Evolutionary conservation across 1,140 invertebrate species (phyloP).

Genomic region (Phocides pigmalion): DNA sequence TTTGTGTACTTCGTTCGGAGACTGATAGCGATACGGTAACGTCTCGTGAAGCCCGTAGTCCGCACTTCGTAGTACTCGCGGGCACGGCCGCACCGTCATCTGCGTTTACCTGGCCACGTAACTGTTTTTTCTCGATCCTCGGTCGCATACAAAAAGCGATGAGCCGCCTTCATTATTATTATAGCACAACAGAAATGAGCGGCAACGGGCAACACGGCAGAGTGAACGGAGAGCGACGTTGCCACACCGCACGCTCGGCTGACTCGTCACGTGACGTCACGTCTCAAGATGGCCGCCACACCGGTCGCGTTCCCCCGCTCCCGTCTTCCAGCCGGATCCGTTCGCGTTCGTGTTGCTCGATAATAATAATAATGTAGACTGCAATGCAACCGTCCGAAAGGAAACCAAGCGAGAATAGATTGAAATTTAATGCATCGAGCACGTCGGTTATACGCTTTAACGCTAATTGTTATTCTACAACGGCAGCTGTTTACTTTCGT

Average conservation of each 20-base stretch:
- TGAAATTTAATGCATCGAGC: constrained; percentile 79
- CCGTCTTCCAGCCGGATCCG: constrained; percentile 73
- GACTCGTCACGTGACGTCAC: constrained; percentile 83
- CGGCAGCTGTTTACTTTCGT: constrained; percentile 79
- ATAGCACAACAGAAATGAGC: constrained; percentile 75
- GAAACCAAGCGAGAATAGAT: constrained; percentile 80
- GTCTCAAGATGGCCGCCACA: constrained; percentile 82
- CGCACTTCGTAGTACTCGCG: background rate
- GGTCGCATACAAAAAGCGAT: constrained; percentile 73
- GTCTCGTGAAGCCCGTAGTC: background rate
- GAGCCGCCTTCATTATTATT: constrained; percentile 62
- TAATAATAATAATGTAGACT: constrained; percentile 80
- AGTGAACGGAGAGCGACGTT: constrained; percentile 66
- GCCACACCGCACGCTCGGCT: constrained; percentile 72
- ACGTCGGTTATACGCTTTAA: constrained; percentile 66
- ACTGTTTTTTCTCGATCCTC: constrained; percentile 77
- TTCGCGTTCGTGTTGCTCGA: constrained; percentile 62
- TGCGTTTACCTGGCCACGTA: constrained; percentile 74
- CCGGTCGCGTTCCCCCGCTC: constrained; percentile 71
- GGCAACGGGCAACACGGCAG: constrained; percentile 54
- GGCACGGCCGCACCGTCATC: constrained; percentile 45
- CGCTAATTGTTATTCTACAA: constrained; percentile 78
- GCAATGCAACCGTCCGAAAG: constrained; percentile 76
- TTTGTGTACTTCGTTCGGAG: background rate
- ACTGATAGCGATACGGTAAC: constrained; percentile 5